A percentile compares a stretch with the other conserved stretches of the same genome.
Conservation (phyloP, 1,140 invertebrate species). For the Harpegnathos saltator region DNA sequence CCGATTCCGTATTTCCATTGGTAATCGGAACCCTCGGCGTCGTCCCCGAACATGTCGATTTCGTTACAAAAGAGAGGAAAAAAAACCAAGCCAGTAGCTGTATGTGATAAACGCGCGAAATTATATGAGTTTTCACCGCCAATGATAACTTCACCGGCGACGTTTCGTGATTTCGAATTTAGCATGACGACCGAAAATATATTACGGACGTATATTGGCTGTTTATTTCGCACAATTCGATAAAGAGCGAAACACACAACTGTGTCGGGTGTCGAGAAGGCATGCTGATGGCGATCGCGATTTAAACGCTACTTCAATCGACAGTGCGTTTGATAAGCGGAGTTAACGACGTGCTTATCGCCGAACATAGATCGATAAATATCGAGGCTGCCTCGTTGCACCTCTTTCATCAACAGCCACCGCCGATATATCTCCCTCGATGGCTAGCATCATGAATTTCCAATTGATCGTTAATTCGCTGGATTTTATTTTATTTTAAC, state of each 20-base stretch:
- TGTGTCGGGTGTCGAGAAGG: not conserved
- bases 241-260: not conserved
- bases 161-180: not conserved
- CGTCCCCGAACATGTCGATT: not conserved
- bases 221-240: not conserved
- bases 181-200: not conserved
- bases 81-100: too few species aligned
- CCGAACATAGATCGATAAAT: conserved; percentile 8
- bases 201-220: not conserved
- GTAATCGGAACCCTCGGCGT: not conserved
- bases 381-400: not conserved
- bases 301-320: conserved; percentile 8
- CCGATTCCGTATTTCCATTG: not conserved
- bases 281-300: not conserved
- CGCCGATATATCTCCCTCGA: not conserved
- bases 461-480: too few species aligned
- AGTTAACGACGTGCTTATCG: conserved; percentile 6
- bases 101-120: not conserved
- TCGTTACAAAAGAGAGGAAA: not conserved
- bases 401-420: not conserved
- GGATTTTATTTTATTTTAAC: too few species aligned
- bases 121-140: not conserved
- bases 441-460: not conserved
- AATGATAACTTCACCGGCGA: not conserved
- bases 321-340: conserved; percentile 6